A percentile compares a stretch with the other conserved stretches of the same genome.
These are phyloP conservation scores for Galleria mellonella DNA, from an alignment of 1,140 invertebrate genomes.

Conservation along the genomic window DNA sequence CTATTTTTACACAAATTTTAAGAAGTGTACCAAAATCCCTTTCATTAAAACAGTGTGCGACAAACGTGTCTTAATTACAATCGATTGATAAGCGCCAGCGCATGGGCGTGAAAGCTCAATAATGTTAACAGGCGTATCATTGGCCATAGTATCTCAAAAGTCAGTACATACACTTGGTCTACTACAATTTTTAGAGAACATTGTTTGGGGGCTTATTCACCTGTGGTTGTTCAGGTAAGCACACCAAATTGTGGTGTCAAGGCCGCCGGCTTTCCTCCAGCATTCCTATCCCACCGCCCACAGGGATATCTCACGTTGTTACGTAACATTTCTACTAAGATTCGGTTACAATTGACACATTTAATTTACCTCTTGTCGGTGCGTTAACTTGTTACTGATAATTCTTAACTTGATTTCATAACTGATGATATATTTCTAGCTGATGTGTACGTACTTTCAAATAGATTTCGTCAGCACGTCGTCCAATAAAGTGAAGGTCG, in stretches of 20 bases:
- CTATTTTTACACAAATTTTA: neutral
- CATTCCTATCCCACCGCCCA: constrained; percentile 68
- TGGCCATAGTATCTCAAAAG: constrained; percentile 30
- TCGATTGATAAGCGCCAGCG: constrained; percentile 44
- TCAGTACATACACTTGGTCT: neutral
- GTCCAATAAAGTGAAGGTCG: constrained; percentile 8
- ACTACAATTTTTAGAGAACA: too few relatives aligned
- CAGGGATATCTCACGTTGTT: constrained; percentile 68
- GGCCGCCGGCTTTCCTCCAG: constrained; percentile 66
- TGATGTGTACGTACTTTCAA: too few relatives aligned
- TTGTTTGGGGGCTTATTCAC: constrained; percentile 1
- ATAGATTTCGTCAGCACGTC: neutral
- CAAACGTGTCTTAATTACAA: constrained; percentile 47
- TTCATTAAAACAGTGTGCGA: constrained; percentile 17
- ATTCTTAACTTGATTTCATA: too few relatives aligned
- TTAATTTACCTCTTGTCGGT: constrained; percentile 32
- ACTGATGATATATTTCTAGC: too few relatives aligned
- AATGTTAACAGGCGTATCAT: constrained; percentile 41
- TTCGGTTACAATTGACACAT: constrained; percentile 51
- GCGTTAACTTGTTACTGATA: too few relatives aligned
- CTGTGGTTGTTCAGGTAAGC: constrained; percentile 48
- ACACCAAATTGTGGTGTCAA: constrained; percentile 68
- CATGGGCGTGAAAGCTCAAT: constrained; percentile 59
- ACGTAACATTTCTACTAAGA: constrained; percentile 56
- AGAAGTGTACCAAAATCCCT: constrained; percentile 1